Evolutionary conservation across 2,113 vertebrate species (phyloP).

Genomic region (Neodon shergylaensis): DNA sequence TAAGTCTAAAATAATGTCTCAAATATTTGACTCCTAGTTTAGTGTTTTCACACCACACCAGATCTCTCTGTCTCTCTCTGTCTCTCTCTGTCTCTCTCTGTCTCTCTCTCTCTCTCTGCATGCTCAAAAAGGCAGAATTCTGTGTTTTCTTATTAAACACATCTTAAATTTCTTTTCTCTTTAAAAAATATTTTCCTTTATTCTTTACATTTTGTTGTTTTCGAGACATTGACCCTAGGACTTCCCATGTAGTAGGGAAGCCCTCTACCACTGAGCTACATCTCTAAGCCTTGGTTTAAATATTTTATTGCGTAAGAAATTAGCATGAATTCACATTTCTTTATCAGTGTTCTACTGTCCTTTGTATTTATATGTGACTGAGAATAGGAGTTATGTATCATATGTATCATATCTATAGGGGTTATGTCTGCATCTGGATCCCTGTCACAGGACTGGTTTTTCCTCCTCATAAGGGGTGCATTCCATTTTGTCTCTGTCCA

Average conservation of each 20-base stretch:
- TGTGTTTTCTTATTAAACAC: too few relatives aligned
- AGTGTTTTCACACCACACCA: background rate
- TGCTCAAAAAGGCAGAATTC: too few relatives aligned
- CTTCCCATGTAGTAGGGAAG: background rate
- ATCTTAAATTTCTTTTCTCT: background rate
- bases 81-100: background rate
- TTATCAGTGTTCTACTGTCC: background rate
- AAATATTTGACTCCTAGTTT: background rate
- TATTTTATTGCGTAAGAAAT: background rate
- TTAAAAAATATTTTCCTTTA: background rate
- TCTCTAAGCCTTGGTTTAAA: background rate
- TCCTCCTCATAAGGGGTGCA: background rate
- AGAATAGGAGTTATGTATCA: background rate
- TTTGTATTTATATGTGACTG: constrained; percentile 30
- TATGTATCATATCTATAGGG: too few relatives aligned
- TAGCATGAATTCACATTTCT: background rate
- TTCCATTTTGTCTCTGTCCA: constrained; percentile 19
- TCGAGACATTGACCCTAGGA: background rate
- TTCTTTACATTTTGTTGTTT: background rate
- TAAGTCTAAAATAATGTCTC: background rate
- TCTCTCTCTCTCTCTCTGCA: too few relatives aligned
- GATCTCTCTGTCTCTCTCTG: background rate
- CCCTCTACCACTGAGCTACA: background rate
- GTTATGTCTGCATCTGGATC: background rate
- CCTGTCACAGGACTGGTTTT: background rate